These are phyloP conservation scores for Meandrina meandrites DNA, from an alignment of 92 coral and sea anemone genomes.

Conservation along the genomic window DNA sequence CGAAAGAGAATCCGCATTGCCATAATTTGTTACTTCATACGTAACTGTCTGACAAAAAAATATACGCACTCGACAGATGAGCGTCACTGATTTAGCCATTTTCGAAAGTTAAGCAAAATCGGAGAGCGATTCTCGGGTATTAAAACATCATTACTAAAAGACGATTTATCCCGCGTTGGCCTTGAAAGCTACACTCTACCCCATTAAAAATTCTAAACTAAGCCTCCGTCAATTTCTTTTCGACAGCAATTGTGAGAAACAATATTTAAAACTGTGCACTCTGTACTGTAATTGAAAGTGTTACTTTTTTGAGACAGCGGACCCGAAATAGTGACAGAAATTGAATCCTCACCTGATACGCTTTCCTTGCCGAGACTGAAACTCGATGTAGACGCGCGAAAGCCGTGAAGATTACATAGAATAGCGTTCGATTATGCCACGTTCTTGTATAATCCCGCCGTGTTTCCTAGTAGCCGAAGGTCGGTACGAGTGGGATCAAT, in stretches of 20 bases:
- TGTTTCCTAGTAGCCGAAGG: conserved; percentile 29
- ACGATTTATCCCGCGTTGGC: background rate
- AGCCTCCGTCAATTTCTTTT: background rate
- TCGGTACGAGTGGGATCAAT: conserved; percentile 16
- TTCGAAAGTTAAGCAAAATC: conserved; percentile 10
- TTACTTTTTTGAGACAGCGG: conserved; percentile 1
- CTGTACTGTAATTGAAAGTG: background rate
- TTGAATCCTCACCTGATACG: background rate
- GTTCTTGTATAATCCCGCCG: conserved; percentile 21
- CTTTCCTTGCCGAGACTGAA: background rate
- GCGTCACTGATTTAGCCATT: background rate
- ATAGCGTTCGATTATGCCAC: conserved; percentile 1
- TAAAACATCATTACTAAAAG: conserved; percentile 19
- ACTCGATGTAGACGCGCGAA: background rate
- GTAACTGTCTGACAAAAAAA: background rate
- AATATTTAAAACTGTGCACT: background rate
- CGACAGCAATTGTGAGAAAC: conserved; percentile 12
- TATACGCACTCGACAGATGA: background rate
- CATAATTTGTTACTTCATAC: background rate
- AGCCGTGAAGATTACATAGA: background rate
- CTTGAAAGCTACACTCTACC: conserved; percentile 5
- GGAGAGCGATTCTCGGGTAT: conserved; percentile 1
- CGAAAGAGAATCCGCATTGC: background rate
- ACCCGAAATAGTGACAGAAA: background rate
- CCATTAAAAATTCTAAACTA: background rate